phyloP scores from a whole-genome alignment of 2,888 invertebrate genomes.

The Chrysotoxum bicinctum region DNA sequence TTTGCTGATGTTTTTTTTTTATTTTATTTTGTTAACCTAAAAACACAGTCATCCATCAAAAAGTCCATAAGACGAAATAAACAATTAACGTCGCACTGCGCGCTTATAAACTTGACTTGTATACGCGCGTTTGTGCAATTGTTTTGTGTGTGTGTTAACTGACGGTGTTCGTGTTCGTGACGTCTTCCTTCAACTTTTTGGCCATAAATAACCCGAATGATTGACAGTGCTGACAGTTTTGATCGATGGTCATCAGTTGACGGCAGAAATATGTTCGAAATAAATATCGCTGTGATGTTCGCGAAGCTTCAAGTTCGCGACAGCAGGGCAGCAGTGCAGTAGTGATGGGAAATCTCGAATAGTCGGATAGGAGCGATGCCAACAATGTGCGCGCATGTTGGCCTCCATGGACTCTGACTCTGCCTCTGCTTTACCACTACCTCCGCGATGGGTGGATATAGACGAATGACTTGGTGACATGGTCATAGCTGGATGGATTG shows the following conservation, averaged over 20 bases:
- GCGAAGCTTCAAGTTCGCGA: slow-evolving; percentile 52
- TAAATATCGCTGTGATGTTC: slow-evolving; percentile 69
- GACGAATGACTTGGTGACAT: slow-evolving; percentile 27
- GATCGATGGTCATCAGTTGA: slow-evolving; percentile 79
- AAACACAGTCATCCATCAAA: slow-evolving; percentile 61
- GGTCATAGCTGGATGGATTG: slow-evolving; percentile 4
- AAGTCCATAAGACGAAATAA: slow-evolving; percentile 54
- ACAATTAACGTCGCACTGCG: slow-evolving; percentile 62
- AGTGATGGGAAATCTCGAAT: slow-evolving; percentile 36
- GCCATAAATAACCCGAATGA: slow-evolving; percentile 79
- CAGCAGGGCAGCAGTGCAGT: slow-evolving; percentile 16
- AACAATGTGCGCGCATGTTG: slow-evolving; percentile 57
- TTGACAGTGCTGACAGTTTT: slow-evolving; percentile 80
- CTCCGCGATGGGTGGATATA: slow-evolving; percentile 2
- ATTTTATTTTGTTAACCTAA: slow-evolving; percentile 27
- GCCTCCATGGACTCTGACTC: slow-evolving; percentile 11
- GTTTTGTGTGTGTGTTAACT: slow-evolving; percentile 22
- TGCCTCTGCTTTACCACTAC: not conserved
- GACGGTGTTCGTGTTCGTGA: slow-evolving; percentile 72
- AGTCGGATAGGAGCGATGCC: slow-evolving; percentile 38
- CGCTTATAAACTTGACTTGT: slow-evolving; percentile 18
- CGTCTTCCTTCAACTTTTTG: slow-evolving; percentile 78
- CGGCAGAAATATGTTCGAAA: slow-evolving; percentile 70
- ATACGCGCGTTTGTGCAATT: slow-evolving; percentile 30
- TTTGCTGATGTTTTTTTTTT: slow-evolving; percentile 25